Base-by-base conservation (phyloP, 2,113 vertebrate species). In the Panthera leo region DNA sequence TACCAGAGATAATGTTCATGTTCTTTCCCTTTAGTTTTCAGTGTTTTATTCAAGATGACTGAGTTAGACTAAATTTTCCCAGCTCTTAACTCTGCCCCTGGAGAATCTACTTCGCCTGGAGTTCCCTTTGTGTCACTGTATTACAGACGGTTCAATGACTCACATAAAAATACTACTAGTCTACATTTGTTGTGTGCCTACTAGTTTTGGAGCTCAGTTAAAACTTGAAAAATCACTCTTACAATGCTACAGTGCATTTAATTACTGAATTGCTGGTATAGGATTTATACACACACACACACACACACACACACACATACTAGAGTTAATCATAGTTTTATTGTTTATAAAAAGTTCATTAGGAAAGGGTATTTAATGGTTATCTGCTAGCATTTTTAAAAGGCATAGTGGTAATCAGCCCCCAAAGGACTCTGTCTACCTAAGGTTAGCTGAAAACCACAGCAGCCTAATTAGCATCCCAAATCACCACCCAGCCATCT, bases 311-410 rank as follows among this genome's bases (percentile, higher is more conserved):
- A 45, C 42, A 42, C 45, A 45, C 42, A 45, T 1, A 45, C 53
- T 53, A 85, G n/a, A 97, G 92, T 96, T 96, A 98, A 98, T 94
- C 0, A 91, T 5, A 0, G 15, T 89, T 98, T 97, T 98, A 98
- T 89, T 97, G 73, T 98, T 97, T 97, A 90, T 95, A 97, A 98
- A 95, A 51, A 27, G 39, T 89, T 95, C 89, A 93, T 98, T 98
- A 92, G 53, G 82, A 93, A 98, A 90, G 63, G 13, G 25, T 98
- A 87, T 97, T 94, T 96, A 91, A 90, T 97, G 29, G 95, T 92
- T 98, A 97, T 96, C 91, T 98, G 42, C 71, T 95, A 93, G 91
- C 89, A n/a, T 98, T 98, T 98, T 97, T 70, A 98, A 98, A 98
- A 90, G 6, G 0, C 92, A 75, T 83, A 92, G 53, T 34, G 31